phyloP scores from a whole-genome alignment of 2,113 vertebrate species.

The Anseranas semipalmata region DNA sequence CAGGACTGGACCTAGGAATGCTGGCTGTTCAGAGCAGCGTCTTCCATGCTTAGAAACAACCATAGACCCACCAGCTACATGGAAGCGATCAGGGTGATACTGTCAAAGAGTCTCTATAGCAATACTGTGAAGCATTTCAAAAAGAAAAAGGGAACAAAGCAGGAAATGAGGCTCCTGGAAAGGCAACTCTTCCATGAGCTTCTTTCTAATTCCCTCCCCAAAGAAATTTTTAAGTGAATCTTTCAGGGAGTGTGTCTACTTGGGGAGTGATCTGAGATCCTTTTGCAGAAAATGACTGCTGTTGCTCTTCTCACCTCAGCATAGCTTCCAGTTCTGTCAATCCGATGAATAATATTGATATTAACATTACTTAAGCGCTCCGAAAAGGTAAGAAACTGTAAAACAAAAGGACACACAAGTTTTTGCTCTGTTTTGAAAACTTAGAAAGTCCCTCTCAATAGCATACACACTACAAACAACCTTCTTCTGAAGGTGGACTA shows the following conservation, averaged over 20 bases:
- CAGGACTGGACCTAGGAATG: background rate
- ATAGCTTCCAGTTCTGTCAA: slow-evolving; percentile 90
- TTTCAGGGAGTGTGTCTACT: fast-evolving
- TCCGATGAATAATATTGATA: slow-evolving; percentile 95
- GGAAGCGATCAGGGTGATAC: background rate
- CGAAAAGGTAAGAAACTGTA: slow-evolving; percentile 95
- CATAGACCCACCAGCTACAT: background rate
- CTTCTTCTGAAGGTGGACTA: fast-evolving
- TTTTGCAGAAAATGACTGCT: background rate
- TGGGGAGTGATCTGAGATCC: background rate
- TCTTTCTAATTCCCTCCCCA: background rate
- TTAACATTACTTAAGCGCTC: slow-evolving; percentile 94
- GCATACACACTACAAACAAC: fast-evolving
- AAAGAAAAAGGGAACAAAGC: background rate
- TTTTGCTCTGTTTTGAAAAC: background rate
- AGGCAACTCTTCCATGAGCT: background rate
- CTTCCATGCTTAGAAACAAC: background rate
- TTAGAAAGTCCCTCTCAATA: background rate
- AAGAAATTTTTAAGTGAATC: background rate
- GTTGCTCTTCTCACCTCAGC: slow-evolving; percentile 83
- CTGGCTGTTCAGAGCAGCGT: background rate
- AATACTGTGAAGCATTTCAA: background rate
- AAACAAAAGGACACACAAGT: background rate
- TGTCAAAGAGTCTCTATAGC: background rate
- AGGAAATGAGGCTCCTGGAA: background rate